Base-by-base conservation (phyloP, 2,888 invertebrate genomes). In the Cynaeus angustus region DNA sequence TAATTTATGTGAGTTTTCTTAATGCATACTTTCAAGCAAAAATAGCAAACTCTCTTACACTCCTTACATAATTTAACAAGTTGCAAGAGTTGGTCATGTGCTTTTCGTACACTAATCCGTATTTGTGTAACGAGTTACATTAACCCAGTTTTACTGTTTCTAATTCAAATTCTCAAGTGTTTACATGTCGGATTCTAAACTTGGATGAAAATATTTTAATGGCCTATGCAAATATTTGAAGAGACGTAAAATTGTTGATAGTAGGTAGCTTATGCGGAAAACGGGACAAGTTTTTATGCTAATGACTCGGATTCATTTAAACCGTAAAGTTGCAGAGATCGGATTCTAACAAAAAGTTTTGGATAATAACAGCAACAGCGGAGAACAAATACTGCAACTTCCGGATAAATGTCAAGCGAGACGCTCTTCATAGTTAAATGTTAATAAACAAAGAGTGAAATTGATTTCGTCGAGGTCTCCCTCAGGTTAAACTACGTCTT, bases 101-200 rank as follows among this genome's bases (percentile, higher is more conserved):
- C 16, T 26, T 48, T 48, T n/a, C 14, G 7, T 10, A 7, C 48
- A 48, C 48, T 48, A 48, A 48, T 26, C 14, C 9, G 26, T 16
- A 48, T 48, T 48, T 48, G 48, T 48, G 16, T 48, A 48, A 48
- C 26, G 43, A 48, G 48, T 48, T 16, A 48, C 48, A 26, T 43
- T 43, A 43, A 43, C 43, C 48, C n/a, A 48, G 48, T 48, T 48
- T 48, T 48, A 13, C 10, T 43, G 10, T 13, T 43, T 43, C 43
- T 13, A 13, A 43, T 43, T 43, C 43, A 6, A 43, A 43, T 13
- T 12, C 43, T 43, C 6, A n/a, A 43, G 13, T 43, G 43, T 43
- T 43, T 43, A 43, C 43, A 43, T 43, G 10, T 13, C 10, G 10
- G 43, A 43, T 13, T 7, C 33, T 33, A 33, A 33, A 33, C 9